Evolutionary conservation across 2,888 invertebrate genomes (phyloP).

Genomic region (Oscheius onirici): DNA sequence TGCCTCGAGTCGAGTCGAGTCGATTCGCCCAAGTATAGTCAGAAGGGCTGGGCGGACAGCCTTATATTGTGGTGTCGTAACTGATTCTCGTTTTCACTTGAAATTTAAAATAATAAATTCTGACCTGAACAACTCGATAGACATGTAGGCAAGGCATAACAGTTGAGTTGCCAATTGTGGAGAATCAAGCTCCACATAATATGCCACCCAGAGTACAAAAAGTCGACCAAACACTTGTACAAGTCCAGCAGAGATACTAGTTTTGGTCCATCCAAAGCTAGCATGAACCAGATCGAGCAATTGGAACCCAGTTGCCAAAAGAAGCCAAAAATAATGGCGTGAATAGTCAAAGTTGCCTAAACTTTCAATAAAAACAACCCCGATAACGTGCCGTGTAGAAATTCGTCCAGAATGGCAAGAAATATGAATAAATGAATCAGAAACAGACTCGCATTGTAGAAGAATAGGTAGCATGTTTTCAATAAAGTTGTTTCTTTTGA

Average conservation of each 20-base stretch:
- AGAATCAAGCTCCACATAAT: background rate
- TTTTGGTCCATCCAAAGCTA: slow-evolving; percentile 31
- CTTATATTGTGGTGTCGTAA: no score
- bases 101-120: background rate
- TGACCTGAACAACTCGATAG: slow-evolving; percentile 43
- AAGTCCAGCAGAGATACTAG: slow-evolving; percentile 6
- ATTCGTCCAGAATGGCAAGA: slow-evolving; percentile 7
- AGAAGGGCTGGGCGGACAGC: no score
- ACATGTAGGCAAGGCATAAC: slow-evolving; percentile 37
- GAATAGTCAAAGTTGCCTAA: slow-evolving; percentile 20
- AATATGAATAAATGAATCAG: slow-evolving; percentile 23
- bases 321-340: slow-evolving; percentile 13
- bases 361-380: background rate
- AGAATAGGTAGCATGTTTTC: slow-evolving; percentile 10
- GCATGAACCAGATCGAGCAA: slow-evolving; percentile 37
- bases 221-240: slow-evolving; percentile 38
- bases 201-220: slow-evolving; percentile 33
- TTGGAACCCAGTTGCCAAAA: slow-evolving; percentile 36
- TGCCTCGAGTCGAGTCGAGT: background rate
- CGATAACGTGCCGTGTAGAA: slow-evolving; percentile 4
- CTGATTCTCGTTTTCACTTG: no score
- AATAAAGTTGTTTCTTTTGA: no score
- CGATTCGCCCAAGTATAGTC: background rate
- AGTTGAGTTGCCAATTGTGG: slow-evolving; percentile 4
- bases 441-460: slow-evolving; percentile 28